These are phyloP conservation scores for Drosophila pseudotalamancana DNA, from an alignment of 2,888 invertebrate species.

Conservation along the genomic window DNA sequence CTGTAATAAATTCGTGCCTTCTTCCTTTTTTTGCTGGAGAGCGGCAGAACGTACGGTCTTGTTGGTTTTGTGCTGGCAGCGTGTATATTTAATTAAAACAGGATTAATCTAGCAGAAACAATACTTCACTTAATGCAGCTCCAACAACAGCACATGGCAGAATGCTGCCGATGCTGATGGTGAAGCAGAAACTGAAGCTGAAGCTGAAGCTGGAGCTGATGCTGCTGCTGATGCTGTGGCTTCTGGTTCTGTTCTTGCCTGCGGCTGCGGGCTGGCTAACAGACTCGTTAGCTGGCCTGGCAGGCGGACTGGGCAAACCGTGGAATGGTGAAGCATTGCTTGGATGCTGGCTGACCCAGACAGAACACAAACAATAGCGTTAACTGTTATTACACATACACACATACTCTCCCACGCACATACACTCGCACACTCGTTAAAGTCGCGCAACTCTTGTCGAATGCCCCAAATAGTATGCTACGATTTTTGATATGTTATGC, in stretches of 20 bases:
- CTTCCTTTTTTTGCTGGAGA: slow-evolving; percentile 34
- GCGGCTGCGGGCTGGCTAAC: slow-evolving; percentile 71
- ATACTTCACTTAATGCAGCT: slow-evolving; percentile 80
- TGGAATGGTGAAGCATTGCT: slow-evolving; percentile 11
- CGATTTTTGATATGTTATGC: slow-evolving; percentile 61
- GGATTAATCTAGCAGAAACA: slow-evolving; percentile 81
- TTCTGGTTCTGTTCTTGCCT: slow-evolving; percentile 30
- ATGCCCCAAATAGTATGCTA: slow-evolving; percentile 67
- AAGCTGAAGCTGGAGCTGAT: slow-evolving; percentile 1
- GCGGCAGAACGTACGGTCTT: slow-evolving; percentile 46
- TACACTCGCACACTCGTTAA: slow-evolving; percentile 9
- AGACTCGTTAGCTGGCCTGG: slow-evolving; percentile 70
- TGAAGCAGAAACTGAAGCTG: slow-evolving; percentile 3
- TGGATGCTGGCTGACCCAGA: slow-evolving; percentile 62
- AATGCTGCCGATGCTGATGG: slow-evolving; percentile 20
- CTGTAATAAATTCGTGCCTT: slow-evolving; percentile 46
- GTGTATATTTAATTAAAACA: slow-evolving; percentile 80
- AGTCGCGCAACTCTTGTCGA: slow-evolving; percentile 5
- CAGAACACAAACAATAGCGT: slow-evolving; percentile 70
- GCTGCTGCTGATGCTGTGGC: slow-evolving; percentile 19
- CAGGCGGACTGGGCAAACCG: slow-evolving; percentile 14
- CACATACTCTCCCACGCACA: slow-evolving; percentile 9
- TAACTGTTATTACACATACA: slow-evolving; percentile 45
- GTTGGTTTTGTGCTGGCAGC: slow-evolving; percentile 80
- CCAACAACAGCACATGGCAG: slow-evolving; percentile 39